Base-by-base conservation (phyloP, 2,113 vertebrate genomes). In the Chunga burmeisteri region DNA sequence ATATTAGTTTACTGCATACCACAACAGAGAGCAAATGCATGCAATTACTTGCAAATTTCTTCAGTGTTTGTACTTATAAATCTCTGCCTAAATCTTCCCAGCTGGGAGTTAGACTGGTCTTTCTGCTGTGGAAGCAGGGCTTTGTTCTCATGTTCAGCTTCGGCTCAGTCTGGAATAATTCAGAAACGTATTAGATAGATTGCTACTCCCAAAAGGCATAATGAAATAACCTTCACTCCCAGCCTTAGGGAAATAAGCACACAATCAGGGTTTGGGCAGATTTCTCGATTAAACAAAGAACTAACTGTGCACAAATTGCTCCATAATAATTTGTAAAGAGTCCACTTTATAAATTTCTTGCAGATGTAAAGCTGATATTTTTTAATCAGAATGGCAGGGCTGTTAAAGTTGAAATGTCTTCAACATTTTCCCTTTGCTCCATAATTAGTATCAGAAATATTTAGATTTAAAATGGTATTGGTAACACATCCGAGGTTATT, bases 171-270 rank as follows among this genome's bases (percentile, higher is more conserved):
- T 99, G 98, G 98, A 99, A 98, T 99, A 99, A 99, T 99, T 99
- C 98, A 98, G 98, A 98, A 99, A 98, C 92, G 97, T 98, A 98
- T 99, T 98, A 99, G 98, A 99, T 98, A 98, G 98, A 99, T 98
- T 98, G 98, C 97, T 86, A 97, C 96, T 98, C 98, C 98, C 95
- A 97, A 97, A 98, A 99, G 98, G 97, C 98, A 97, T 98, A 81
- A 97, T 98, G 98, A 98, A 99, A 99, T 98, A 99, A 98, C 98
- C 99, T 98, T 98, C 98, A 98, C 97, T 99, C 98, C 72, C 52
- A 97, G 98, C 98, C 98, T 97, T 97, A 97, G 98, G 98, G 98
- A 98, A 98, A 98, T 98, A 98, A 98, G 98, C 97, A 97, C 96
- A 98, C 98, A 98, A 98, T 98, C 98, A 98, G 97, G 95, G 98